Evolutionary conservation across 2,113 vertebrate genomes (phyloP), one percentile per base, ranked within the genome.

Genomic region (Lepidothrix coronata): DNA sequence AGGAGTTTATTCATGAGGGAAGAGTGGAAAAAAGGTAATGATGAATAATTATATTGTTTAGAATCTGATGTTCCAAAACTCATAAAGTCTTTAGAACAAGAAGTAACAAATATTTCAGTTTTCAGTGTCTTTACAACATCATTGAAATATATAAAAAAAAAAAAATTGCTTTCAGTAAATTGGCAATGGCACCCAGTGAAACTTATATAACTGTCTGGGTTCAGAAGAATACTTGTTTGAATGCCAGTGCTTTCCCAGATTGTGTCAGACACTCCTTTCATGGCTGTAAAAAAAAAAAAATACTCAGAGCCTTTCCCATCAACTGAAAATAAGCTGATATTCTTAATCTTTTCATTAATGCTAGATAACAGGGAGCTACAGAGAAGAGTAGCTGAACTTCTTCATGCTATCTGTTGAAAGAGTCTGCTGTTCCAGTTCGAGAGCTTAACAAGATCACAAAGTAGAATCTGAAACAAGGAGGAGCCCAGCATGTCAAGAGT

Each of bases 181-280:
- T 96, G 95, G 91, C 91, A 90, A 15, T 83, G 85, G 81, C 59
- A 94, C 74, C 65, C 90, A 83, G 57, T 85, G 54, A 93, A 96
- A 93, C 91, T 93, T 97, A 78, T 84, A 73, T 93, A 96, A 96
- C 92, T 86, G 94, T 95, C 91, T 95, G 92, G 57, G 54, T 75
- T 95, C 76, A 92, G 76, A 95, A 93, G 94, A 95, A 85, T 77
- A 72, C n/a, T 97, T 96, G 88, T 95, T 93, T 91, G 91, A 95
- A 92, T 92, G 92, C 92, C 96, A 96, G 55, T 54, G 35, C 85
- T 95, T 96, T 96, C 93, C 92, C 93, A 95, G 79, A 95, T 94
- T 91, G 79, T 96, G 85, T 96, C 96, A 97, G 92, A 81, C 79
- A 79, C 75, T 94, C 66, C 65, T 96, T 96, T 96, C 92, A 96